Conservation (phyloP, 2,113 vertebrate genomes). For the Pterocles orientalis region DNA sequence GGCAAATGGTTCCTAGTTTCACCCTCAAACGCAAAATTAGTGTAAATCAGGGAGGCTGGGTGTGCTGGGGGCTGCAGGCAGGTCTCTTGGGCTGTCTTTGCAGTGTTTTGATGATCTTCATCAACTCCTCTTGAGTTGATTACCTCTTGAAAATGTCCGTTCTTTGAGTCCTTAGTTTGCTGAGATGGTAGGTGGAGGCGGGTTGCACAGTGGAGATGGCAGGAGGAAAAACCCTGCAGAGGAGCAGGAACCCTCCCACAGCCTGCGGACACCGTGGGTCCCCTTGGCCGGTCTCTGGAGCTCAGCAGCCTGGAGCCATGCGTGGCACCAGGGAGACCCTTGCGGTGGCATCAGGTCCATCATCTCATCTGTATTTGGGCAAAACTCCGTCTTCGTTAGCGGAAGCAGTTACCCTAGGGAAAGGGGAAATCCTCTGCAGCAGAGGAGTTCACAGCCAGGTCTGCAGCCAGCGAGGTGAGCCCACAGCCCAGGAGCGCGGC, state of each 20-base stretch:
- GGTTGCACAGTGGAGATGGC: rapidly evolving
- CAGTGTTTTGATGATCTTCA: not conserved
- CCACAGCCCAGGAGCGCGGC: not conserved
- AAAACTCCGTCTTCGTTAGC: not conserved
- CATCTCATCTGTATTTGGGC: not conserved
- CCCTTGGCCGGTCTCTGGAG: not conserved
- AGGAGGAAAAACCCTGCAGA: not conserved
- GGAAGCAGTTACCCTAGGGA: not conserved
- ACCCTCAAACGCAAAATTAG: not conserved
- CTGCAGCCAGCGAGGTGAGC: not conserved
- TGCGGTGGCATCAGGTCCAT: not conserved
- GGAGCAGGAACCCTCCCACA: not conserved
- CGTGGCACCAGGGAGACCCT: not conserved
- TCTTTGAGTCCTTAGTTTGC: not conserved
- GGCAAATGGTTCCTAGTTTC: not conserved
- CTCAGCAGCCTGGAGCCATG: not conserved
- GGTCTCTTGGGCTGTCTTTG: not conserved
- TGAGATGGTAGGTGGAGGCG: not conserved
- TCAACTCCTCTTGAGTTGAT: not conserved
- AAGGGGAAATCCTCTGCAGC: not conserved
- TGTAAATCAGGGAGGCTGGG: rapidly evolving
- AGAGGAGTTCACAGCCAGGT: not conserved
- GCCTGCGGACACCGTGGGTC: rapidly evolving
- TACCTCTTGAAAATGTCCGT: not conserved
- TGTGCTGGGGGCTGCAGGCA: not conserved